Conservation (phyloP, 2,888 invertebrate genomes). For the Volucella inanis region DNA sequence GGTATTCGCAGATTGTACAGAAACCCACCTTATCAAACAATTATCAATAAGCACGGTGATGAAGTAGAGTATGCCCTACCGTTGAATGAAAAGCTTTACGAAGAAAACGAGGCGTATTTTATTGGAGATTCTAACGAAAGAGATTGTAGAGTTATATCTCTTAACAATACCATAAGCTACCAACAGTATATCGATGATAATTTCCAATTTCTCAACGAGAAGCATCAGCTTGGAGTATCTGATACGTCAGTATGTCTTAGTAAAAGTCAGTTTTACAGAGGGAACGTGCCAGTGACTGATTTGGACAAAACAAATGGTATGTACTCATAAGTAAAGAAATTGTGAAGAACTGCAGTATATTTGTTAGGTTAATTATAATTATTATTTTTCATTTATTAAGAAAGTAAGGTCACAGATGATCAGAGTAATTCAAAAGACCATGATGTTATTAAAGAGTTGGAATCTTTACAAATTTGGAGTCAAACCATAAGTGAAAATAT, state of each 20-base stretch:
- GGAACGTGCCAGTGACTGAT: conserved; percentile 75
- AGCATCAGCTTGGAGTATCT: conserved; percentile 40
- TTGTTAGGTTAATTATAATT: neutral
- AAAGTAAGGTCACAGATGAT: conserved; percentile 44
- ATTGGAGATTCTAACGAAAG: neutral
- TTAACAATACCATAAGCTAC: conserved; percentile 40
- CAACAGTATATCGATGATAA: conserved; percentile 60
- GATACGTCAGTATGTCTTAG: conserved; percentile 40
- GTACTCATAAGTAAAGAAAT: neutral
- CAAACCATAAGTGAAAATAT: conserved; percentile 54
- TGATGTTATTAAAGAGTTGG: conserved; percentile 71
- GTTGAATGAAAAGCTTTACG: conserved; percentile 72
- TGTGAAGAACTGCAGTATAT: neutral
- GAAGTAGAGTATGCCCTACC: conserved; percentile 77
- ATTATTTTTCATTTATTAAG: conserved; percentile 11
- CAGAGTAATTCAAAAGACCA: conserved; percentile 38
- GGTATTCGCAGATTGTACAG: conserved; percentile 12
- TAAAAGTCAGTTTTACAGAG: conserved; percentile 24
- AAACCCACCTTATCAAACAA: conserved; percentile 75
- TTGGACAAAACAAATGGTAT: conserved; percentile 76
- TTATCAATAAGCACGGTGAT: conserved; percentile 77
- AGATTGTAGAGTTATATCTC: conserved; percentile 1
- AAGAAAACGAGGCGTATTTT: conserved; percentile 12
- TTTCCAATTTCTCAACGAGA: conserved; percentile 59
- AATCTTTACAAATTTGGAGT: conserved; percentile 72